Base-by-base conservation (phyloP, 2,888 invertebrate genomes). In the Lydus trimaculatus region DNA sequence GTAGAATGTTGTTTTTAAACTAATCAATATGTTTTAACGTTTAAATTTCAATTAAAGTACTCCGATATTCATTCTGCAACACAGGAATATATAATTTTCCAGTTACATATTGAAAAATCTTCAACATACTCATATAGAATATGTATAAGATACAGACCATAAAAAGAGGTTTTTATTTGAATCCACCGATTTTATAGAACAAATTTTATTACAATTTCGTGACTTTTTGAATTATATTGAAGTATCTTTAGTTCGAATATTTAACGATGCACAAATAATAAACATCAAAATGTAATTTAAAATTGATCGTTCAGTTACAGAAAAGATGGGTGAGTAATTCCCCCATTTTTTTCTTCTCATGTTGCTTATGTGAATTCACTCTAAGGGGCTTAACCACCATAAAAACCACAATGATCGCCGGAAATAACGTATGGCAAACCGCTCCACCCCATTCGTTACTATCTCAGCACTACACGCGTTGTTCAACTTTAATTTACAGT, bases 391-490 rank as follows among this genome's bases (percentile, higher is more conserved):
- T 76, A 73, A 75, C 74, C 75, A 73, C 72, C 65, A 74, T 71
- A 75, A 77, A 77, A 76, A 75, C 75, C 77, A 73, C 74, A 77
- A 77, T 77, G 76, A 76, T 77, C 76, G 75, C 73, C 66, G 71
- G 62, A 75, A 76, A 76, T 77, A 76, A 76, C 73, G 70, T 77
- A 76, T 75, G 75, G 76, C 71, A 62, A 67, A 58, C 66, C 33
- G 72, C 74, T 74, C 76, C 77, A 68, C 76, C 75, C 72, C 62
- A 68, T 71, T 72, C 64, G 74, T 76, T 76, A 77, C 68, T 70
- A 61, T 67, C 71, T 72, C 71, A 64, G 66, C 61, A 74, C 74
- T 73, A 70, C 70, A 67, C 68, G 65, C 73, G 75, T 70, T 74
- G 76, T 76, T 76, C 72, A 69, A 69, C 72, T 75, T 75, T 75